Percentiles rank a stretch among this genome's conserved stretches.
phyloP scores from a whole-genome alignment of 2,797 vertebrate genomes.

The Enteromius afrohamiltoni region DNA sequence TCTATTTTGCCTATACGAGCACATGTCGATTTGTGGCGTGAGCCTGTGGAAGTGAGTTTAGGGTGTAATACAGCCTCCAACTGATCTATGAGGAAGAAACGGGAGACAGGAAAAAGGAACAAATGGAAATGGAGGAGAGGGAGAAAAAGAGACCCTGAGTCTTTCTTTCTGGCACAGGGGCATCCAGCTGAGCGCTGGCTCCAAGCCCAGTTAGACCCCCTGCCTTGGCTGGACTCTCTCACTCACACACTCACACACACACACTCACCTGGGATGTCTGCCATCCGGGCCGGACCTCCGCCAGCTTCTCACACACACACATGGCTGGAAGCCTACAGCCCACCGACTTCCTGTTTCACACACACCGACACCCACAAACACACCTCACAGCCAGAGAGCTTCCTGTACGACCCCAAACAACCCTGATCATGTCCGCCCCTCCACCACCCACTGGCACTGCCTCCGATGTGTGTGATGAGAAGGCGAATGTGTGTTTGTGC shows the following conservation, averaged over 20 bases:
- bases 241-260: conserved; percentile 8
- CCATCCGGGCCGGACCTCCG: conserved; percentile 49
- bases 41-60: conserved; percentile 6
- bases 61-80: conserved; percentile 19
- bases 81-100: conserved; percentile 31
- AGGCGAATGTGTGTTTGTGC: conserved; percentile 34
- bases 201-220: conserved; percentile 64
- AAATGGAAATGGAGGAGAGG: conserved; percentile 18
- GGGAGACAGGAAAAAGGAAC: not conserved
- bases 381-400: conserved; percentile 52
- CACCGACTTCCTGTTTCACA: conserved; percentile 43
- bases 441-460: conserved; percentile 59
- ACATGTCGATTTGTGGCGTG: conserved; percentile 27
- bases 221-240: conserved; percentile 48
- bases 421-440: conserved; percentile 59
- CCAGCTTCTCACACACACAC: conserved; percentile 44
- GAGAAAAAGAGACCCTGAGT: conserved; percentile 41
- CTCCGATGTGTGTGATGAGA: conserved; percentile 40
- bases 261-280: conserved; percentile 50
- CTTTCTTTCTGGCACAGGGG: conserved; percentile 51
- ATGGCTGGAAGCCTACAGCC: conserved; percentile 32
- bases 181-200: conserved; percentile 67
- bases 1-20: conserved; percentile 26
- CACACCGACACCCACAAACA: conserved; percentile 38
- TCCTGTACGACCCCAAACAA: conserved; percentile 62